These are phyloP conservation scores for Rhabdomys dilectus DNA, from an alignment of 2,113 vertebrate genomes.

Conservation along the genomic window DNA sequence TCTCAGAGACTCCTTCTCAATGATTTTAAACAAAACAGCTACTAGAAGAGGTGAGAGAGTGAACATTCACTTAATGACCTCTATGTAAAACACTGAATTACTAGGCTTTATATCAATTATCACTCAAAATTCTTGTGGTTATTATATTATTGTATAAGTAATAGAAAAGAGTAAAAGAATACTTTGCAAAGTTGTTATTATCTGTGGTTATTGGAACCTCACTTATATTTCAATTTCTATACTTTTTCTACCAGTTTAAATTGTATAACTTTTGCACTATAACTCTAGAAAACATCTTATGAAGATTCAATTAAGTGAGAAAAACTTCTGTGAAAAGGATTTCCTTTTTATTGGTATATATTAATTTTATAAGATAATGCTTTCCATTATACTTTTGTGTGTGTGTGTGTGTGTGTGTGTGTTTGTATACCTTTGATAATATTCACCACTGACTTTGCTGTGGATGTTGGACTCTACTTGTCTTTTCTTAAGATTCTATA, in stretches of 20 bases:
- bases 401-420: not conserved
- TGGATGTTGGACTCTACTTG: not conserved
- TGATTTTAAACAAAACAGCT: not conserved
- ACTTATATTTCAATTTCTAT: not conserved
- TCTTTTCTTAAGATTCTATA: not conserved
- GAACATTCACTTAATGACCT: not conserved
- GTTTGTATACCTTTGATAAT: not conserved
- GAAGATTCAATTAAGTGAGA: conserved; percentile 20
- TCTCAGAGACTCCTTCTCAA: not conserved
- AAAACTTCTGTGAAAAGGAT: not conserved
- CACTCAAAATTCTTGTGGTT: not conserved
- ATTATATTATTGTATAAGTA: not conserved
- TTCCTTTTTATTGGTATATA: not conserved
- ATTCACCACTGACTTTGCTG: not conserved
- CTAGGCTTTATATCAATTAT: not conserved
- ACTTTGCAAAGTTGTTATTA: not conserved
- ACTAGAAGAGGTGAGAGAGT: not conserved
- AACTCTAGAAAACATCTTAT: not conserved
- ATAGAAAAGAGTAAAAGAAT: not conserved
- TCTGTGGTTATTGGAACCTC: not conserved
- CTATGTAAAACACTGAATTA: not conserved
- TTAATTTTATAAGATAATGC: not conserved
- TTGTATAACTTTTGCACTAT: not conserved
- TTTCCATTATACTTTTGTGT: not conserved
- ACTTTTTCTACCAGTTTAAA: not conserved